Base-by-base conservation (phyloP, 1,140 invertebrate genomes). In the Zaprionus nigranus region DNA sequence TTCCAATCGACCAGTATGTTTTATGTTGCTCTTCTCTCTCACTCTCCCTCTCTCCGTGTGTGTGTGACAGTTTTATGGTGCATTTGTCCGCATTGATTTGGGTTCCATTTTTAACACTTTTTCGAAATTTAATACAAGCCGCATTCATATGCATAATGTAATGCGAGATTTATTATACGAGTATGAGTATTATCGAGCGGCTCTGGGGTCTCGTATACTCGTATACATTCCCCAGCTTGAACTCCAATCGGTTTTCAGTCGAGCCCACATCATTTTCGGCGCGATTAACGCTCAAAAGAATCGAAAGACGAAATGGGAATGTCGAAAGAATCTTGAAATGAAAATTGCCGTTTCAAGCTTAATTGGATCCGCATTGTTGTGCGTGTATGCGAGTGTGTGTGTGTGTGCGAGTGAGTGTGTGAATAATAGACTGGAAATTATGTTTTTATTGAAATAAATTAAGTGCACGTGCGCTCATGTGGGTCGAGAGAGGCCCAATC, bases 391-490 rank as follows among this genome's bases (percentile, higher is more conserved):
- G n/a, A n/a, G 26, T 77, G 34, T 13, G 34, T 22, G 57, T 62
- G 36, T 63, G 59, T 71, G 74, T 53, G 58, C 64, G 54, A 56
- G 43, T 53, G 63, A 34, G 61, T 78, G 83, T 87, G 83, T 79
- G 78, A 64, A 88, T 88, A 88, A 88, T 87, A 84, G 83, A 65
- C 84, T 78, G 80, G 78, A 84, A 88, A 88, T 88, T 90, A 88
- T 90, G 78, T 78, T 88, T 88, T 88, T 88, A 88, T 88, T 90
- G 84, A 90, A 88, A 84, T 88, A 88, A 88, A 88, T 88, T 81
- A 88, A 90, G 81, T 88, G 85, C 84, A 88, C 84, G 85, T 88
- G 84, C 85, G 74, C 49, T 43, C 38, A 88, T 88, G 84, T 90
- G 84, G 84, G 84, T 62, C 80, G 61, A 57, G 69, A 58, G 56